Conservation (phyloP, 2,113 vertebrate genomes). For the Nycticebus coucang region DNA sequence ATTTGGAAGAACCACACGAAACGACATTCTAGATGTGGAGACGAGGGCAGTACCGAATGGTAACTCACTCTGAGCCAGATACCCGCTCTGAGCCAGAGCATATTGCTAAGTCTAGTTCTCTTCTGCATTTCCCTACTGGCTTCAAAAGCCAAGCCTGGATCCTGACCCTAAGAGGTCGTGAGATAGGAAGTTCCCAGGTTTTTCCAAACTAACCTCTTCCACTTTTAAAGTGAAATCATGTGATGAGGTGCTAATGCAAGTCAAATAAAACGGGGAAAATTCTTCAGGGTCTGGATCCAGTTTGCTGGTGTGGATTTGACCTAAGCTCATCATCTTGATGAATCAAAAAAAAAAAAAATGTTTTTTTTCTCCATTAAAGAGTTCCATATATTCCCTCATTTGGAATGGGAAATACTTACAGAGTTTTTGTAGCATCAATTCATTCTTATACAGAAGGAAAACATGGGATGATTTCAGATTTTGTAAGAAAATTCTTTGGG, state of each 20-base stretch:
- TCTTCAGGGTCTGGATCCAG: not conserved
- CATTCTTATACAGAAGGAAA: not conserved
- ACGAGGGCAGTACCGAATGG: not conserved
- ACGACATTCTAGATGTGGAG: not conserved
- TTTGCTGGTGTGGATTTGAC: not conserved
- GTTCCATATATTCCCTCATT: not conserved
- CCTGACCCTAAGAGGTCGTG: not conserved
- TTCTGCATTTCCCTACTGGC: not conserved
- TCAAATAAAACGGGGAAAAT: not conserved
- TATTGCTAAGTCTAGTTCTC: not conserved
- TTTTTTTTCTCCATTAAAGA: not conserved
- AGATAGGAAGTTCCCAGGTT: not conserved
- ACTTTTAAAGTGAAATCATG: too few relatives aligned
- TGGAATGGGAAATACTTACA: not conserved
- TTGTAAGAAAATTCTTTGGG: not conserved
- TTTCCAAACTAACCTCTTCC: not conserved
- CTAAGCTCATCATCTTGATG: not conserved
- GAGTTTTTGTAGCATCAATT: not conserved
- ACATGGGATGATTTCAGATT: not conserved
- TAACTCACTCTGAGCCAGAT: not conserved
- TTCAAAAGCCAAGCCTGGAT: not conserved
- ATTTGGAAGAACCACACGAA: not conserved
- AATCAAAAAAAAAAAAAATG: not conserved
- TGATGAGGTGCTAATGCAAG: not conserved
- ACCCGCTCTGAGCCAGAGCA: not conserved